These are phyloP conservation scores for Danio tinwini DNA, from an alignment of 2,797 vertebrate species.

Conservation along the genomic window DNA sequence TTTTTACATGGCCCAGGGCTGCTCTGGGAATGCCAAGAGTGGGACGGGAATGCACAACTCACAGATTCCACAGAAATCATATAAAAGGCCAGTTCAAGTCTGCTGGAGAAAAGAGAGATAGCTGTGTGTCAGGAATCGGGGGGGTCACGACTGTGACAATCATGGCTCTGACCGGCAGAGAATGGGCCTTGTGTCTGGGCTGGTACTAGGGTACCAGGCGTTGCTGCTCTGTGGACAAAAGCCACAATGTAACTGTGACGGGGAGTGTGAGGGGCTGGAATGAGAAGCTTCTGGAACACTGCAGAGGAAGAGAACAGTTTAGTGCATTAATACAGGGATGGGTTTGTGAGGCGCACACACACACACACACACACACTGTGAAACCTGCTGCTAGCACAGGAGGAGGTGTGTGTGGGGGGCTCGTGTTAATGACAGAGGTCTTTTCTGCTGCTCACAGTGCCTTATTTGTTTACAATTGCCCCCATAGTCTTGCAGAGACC, in stretches of 20 bases:
- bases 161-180: constrained; percentile 71
- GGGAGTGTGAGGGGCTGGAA: constrained; percentile 74
- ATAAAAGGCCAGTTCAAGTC: constrained; percentile 61
- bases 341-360: constrained; percentile 69
- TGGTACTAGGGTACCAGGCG: constrained; percentile 76
- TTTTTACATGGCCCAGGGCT: constrained; percentile 47
- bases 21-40: constrained; percentile 72
- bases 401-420: constrained; percentile 33
- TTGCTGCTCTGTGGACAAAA: constrained; percentile 73
- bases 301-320: constrained; percentile 74
- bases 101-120: constrained; percentile 51
- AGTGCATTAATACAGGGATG: constrained; percentile 76
- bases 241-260: constrained; percentile 70
- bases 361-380: background rate
- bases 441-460: constrained; percentile 79
- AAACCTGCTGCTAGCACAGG: constrained; percentile 49
- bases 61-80: constrained; percentile 73
- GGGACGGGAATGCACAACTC: constrained; percentile 74
- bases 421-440: constrained; percentile 74
- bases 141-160: constrained; percentile 75
- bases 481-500: constrained; percentile 58
- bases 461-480: constrained; percentile 74
- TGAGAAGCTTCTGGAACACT: constrained; percentile 76
- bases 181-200: constrained; percentile 71
- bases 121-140: constrained; percentile 55